Evolutionary conservation across 1,140 invertebrate genomes (phyloP).

Genomic region (Lasaia peninsularis): DNA sequence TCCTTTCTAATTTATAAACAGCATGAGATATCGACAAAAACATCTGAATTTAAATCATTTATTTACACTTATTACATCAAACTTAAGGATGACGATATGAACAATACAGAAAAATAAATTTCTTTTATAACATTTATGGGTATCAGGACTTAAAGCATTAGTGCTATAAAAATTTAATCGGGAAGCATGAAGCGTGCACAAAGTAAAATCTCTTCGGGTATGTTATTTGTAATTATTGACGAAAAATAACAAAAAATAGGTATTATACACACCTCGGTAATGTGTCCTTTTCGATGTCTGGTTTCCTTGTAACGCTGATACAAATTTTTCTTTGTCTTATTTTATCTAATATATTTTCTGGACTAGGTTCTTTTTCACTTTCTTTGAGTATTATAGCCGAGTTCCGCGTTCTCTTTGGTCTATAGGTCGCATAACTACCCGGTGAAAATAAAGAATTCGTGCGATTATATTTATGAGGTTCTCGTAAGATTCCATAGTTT

Average conservation of each 20-base stretch:
- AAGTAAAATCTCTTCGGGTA: constrained; percentile 63
- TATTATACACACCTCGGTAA: constrained; percentile 68
- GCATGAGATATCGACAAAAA: neutral
- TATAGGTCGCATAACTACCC: constrained; percentile 71
- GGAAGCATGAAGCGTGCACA: constrained; percentile 74
- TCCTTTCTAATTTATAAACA: neutral
- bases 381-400: constrained; percentile 73
- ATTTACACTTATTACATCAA: constrained; percentile 4
- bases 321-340: constrained; percentile 71
- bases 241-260: constrained; percentile 40
- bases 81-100: neutral
- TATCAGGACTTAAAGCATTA: constrained; percentile 58
- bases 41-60: constrained; percentile 4
- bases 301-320: constrained; percentile 69
- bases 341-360: constrained; percentile 74
- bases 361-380: constrained; percentile 67
- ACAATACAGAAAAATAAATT: constrained; percentile 8
- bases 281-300: constrained; percentile 58
- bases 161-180: constrained; percentile 66
- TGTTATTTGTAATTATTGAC: constrained; percentile 69
- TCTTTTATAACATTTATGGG: constrained; percentile 22
- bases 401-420: constrained; percentile 68
- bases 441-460: constrained; percentile 70
- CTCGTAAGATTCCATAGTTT: constrained; percentile 42
- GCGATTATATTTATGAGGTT: constrained; percentile 64